These are phyloP conservation scores for Orbicella faveolata DNA, from an alignment of 64 coral and sea anemone species.

Conservation along the genomic window DNA sequence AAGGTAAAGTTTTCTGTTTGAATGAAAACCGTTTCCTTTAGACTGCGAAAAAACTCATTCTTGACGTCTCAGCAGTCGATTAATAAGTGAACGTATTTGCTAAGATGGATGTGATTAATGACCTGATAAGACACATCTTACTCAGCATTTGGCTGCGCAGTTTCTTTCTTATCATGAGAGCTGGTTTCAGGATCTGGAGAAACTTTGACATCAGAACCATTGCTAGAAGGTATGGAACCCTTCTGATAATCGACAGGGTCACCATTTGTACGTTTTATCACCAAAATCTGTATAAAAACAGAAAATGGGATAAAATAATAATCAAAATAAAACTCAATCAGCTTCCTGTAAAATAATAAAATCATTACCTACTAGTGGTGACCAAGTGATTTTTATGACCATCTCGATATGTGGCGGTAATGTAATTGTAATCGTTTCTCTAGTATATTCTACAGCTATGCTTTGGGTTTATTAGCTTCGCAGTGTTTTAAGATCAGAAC, in stretches of 20 bases:
- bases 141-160: background rate
- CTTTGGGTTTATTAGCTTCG: too few species aligned
- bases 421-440: too few species aligned
- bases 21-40: too few species aligned
- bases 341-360: background rate
- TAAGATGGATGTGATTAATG: too few species aligned
- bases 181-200: background rate
- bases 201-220: background rate
- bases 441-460: too few species aligned
- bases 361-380: background rate
- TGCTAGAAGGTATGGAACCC: background rate
- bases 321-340: background rate
- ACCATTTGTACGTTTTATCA: background rate
- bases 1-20: too few species aligned
- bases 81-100: too few species aligned
- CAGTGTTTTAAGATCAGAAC: too few species aligned
- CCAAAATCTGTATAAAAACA: background rate
- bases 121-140: background rate
- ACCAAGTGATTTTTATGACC: too few species aligned
- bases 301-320: background rate
- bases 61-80: too few species aligned
- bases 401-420: too few species aligned
- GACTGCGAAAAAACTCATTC: too few species aligned
- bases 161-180: background rate
- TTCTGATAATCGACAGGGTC: background rate